Evolutionary conservation across 2,888 invertebrate species (phyloP), one percentile per base, ranked within the genome.

Genomic region (Heteromurus nitidus): DNA sequence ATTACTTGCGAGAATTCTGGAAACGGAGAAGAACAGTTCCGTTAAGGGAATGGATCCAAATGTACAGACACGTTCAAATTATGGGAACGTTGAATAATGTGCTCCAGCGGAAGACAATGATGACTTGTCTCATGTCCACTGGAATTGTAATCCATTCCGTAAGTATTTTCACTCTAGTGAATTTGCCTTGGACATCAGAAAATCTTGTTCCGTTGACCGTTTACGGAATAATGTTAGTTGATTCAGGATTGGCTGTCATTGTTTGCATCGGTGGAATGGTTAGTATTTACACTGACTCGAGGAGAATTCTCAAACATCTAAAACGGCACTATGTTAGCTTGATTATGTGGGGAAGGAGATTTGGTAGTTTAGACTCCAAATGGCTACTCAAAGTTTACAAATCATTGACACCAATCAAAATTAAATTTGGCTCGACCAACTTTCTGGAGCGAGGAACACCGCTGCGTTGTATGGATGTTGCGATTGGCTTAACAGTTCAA

Each of bases 261-360:
- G 36, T 44, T 24, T 65, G 44, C 26, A 44, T 65, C 22, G 65
- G 65, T 9, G 65, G 65, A 16, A 65, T 65, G 65, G 65, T 26
- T 9, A 44, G 28, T 20, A 65, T 65, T 1, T 42, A 42, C 44
- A 65, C 42, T 13, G 24, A 18, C 2, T 65, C 65, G 2, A 44
- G 24, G 7, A 1, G 3, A 1, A n/a, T 24, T 5, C 22, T 44
- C 1, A 20, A 11, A 18, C 16, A 1, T n/a, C 1, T n/a, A 1
- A 65, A 42, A 13, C 20, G 28, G 28, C 31, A 9, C 7, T n/a
- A 24, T 20, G 16, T 2, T 28, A 28, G 7, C 13, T 26, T 28
- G 60, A 30, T 3, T 13, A 30, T 28, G 16, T n/a, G 53, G 26
- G 26, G n/a, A 60, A 64, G 11, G 20, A 36, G 26, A 31, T 36